Base-by-base conservation (phyloP, 1,140 invertebrate genomes). In the Oppia nitens region DNA sequence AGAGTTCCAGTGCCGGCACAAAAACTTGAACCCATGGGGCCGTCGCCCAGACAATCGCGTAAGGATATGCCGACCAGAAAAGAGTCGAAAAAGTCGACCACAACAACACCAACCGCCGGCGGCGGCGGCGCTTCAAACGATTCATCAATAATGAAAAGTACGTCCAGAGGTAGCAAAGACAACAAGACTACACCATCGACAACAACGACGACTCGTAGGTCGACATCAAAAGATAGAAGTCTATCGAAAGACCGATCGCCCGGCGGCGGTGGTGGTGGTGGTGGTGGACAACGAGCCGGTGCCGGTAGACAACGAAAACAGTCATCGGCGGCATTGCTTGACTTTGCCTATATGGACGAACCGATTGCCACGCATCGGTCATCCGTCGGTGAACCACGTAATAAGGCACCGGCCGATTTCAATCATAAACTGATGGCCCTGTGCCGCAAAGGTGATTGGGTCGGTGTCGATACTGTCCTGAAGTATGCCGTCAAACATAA, bases 361-460 rank as follows among this genome's bases (percentile, higher is more conserved):
- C 47, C n/a, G 48, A 57, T 48, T 20, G 27, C 26, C 50, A 40
- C 1, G 3, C n/a, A n/a, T n/a, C 48, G 1, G 2, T 57, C 45
- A 47, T 26, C 25, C 12, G 55, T 21, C 14, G n/a, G 29, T 57
- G 32, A 2, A 29, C 55, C 6, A 12, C 40, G 20, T 49, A 40
- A 25, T 3, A 47, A 27, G 23, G 40, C 2, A 57, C 56, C 17
- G 50, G 48, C 27, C 48, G 56, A 57, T 52, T 57, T 48, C 25
- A 53, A 53, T 47, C 28, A 62, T 29, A 52, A 61, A 26, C 54
- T 67, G 51, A 45, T 67, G 9, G 55, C 59, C 12, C 45, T 66
- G 3, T 67, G 64, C 45, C 60, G 61, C 29, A 53, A 64, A 59
- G 66, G 64, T 1, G 66, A 67, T 12, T 67, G 66, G 66, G 45